phyloP scores from a whole-genome alignment of 2,888 invertebrate species.

The Lasioglossum morio region DNA sequence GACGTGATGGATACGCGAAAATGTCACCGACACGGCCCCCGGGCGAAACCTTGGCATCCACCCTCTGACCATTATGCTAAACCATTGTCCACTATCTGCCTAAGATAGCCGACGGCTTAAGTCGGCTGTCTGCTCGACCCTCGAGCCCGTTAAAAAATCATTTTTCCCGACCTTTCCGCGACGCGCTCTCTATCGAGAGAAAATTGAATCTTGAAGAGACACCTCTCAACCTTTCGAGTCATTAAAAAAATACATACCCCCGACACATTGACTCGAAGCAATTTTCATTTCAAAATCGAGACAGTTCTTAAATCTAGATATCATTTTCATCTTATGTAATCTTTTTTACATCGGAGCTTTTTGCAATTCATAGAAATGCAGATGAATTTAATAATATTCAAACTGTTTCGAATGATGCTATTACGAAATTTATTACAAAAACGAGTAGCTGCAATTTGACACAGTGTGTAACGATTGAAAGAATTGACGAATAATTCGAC shows the following conservation, averaged over 20 bases:
- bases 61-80: slow-evolving; percentile 83
- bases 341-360: no score
- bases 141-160: slow-evolving; percentile 82
- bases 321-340: no score
- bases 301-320: no score
- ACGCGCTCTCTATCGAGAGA: slow-evolving; percentile 15
- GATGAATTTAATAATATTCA: no score
- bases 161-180: slow-evolving; percentile 70
- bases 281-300: no score
- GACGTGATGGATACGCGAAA: slow-evolving; percentile 83
- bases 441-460: no score
- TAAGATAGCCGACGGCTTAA: slow-evolving; percentile 80
- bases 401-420: no score
- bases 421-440: no score
- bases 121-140: slow-evolving; percentile 67
- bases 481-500: background rate
- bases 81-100: slow-evolving; percentile 84
- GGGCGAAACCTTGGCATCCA: slow-evolving; percentile 76
- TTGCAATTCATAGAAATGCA: no score
- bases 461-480: no score
- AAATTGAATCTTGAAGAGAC: background rate
- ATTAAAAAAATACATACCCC: background rate
- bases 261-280: background rate
- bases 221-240: background rate
- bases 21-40: slow-evolving; percentile 82